These are phyloP conservation scores for Hemicentrotus pulcherrimus DNA, from an alignment of 35 echinoderm and acorn worm genomes.

Conservation along the genomic window DNA sequence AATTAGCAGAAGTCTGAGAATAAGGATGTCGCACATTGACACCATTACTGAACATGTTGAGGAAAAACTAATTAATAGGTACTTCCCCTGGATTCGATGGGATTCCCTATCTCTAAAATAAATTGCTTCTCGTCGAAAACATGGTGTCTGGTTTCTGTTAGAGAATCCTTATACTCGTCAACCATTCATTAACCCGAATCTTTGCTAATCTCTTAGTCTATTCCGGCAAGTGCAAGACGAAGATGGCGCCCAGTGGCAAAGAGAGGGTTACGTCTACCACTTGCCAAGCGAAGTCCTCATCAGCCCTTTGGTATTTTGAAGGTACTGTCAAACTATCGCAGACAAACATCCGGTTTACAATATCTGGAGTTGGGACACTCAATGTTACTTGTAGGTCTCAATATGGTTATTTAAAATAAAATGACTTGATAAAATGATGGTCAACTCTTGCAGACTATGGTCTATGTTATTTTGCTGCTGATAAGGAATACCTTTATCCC, in stretches of 20 bases:
- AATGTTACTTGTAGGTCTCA: no score
- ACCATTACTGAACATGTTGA: background rate
- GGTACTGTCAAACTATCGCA: background rate
- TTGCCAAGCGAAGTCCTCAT: background rate
- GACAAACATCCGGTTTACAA: background rate
- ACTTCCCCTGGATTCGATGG: background rate
- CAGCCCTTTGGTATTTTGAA: background rate
- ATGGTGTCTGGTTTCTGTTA: background rate
- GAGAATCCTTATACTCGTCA: background rate
- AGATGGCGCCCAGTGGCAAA: background rate
- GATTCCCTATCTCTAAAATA: background rate
- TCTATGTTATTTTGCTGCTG: no score
- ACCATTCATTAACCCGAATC: background rate
- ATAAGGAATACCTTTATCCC: no score
- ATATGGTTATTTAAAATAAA: no score
- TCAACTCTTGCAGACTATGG: no score
- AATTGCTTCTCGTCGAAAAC: background rate
- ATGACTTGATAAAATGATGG: no score
- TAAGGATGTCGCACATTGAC: background rate
- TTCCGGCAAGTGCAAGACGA: background rate
- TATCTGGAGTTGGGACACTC: no score
- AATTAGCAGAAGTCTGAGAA: no score
- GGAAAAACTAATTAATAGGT: background rate
- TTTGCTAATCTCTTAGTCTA: background rate
- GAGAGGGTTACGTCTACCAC: background rate